Evolutionary conservation across 2,113 vertebrate genomes (phyloP), one percentile per base, ranked within the genome.

Genomic region (Amazona guildingii): DNA sequence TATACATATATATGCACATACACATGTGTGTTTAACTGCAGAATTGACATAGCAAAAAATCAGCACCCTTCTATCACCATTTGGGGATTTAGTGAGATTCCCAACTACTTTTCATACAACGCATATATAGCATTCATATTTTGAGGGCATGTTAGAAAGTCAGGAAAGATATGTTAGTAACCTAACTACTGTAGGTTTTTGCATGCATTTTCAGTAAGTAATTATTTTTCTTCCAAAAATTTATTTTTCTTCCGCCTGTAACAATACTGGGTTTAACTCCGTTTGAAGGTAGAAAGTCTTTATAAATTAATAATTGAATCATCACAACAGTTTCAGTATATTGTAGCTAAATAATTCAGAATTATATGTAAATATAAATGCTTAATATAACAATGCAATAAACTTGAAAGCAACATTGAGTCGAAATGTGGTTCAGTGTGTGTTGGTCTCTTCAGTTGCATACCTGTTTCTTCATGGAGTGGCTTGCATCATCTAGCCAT

Each of bases 311-410:
- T 96, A 88, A 88, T 57, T 51, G 85, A 77, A 68, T 35, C 59
- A 35, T 55, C 18, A 70, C 86, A 88, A 90, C 27, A 46, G 24
- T 74, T 61, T 89, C 90, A 46, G 21, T 91, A 43, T 86, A 31
- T 92, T 93, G 33, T 93, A 94, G 77, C 72, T 88, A 83, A 97
- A 74, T 79, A 92, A 81, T 85, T 61, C 79, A 95, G 44, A 74
- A 48, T 92, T 94, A 57, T 75, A 8, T 95, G 94, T 96, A 95
- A 97, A 96, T 94, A 96, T 25, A 81, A 95, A 94, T 84, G 89
- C 68, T 92, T 96, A 96, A 94, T 87, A 88, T 92, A 97, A 89
- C 74, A 91, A 74, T 63, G 59, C 10, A 54, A 68, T 86, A 86
- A 86, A 86, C 52, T 14, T 89, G 55, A 94, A 88, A 86, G 37